Percentiles rank a stretch among this genome's conserved stretches.
These are phyloP conservation scores for Drosophila histrio DNA, from an alignment of 2,888 invertebrate genomes.

Conservation along the genomic window DNA sequence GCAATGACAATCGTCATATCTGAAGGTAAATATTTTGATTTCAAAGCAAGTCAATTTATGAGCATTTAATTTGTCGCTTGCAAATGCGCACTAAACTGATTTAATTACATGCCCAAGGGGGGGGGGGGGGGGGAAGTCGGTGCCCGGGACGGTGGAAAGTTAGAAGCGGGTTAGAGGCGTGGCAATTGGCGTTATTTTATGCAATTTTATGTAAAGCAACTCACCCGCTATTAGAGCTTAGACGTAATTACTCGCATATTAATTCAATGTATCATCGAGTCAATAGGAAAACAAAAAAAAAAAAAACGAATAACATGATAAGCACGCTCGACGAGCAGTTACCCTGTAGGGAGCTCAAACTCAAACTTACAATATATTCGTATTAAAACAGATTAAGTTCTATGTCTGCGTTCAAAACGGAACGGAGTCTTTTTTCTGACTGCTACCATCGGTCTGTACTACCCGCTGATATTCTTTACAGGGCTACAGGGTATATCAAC, in stretches of 20 bases:
- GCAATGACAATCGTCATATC: slow-evolving; percentile 16
- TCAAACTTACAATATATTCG: neutral
- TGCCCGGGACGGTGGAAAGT: neutral
- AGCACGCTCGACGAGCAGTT: neutral
- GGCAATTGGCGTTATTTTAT: slow-evolving; percentile 30
- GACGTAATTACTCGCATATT: slow-evolving; percentile 38
- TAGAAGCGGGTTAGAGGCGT: slow-evolving; percentile 4
- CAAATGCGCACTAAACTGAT: slow-evolving; percentile 55
- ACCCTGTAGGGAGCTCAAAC: slow-evolving; percentile 8
- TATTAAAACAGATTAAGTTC: no score
- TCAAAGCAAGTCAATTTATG: slow-evolving; percentile 39
- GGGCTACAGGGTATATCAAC: slow-evolving; percentile 15
- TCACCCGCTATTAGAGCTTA: slow-evolving; percentile 35
- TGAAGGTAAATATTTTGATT: slow-evolving; percentile 33
- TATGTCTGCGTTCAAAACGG: neutral
- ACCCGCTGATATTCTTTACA: neutral
- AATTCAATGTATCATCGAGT: slow-evolving; percentile 26
- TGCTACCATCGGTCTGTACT: neutral
- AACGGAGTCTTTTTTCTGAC: neutral
- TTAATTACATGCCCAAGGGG: slow-evolving; percentile 36
- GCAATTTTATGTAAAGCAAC: slow-evolving; percentile 52
- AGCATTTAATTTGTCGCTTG: slow-evolving; percentile 44
- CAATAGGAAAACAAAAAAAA: neutral
- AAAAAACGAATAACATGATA: neutral
- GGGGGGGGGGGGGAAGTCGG: neutral